Base-by-base conservation (phyloP, 2,113 vertebrate genomes). In the Numida meleagris region DNA sequence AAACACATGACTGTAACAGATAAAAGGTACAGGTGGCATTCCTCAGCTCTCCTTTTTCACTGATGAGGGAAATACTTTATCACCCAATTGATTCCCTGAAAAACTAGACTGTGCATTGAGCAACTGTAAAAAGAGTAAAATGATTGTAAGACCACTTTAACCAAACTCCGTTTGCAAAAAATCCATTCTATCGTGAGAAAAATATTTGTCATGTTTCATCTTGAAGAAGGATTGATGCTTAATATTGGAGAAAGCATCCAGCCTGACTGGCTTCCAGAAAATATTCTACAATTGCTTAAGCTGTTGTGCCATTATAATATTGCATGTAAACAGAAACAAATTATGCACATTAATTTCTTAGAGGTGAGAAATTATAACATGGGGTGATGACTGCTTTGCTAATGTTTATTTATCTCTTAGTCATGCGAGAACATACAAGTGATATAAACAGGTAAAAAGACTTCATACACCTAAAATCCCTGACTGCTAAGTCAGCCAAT, bases 141-240 rank as follows among this genome's bases (percentile, higher is more conserved):
- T 91, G 82, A 91, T 88, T 72, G 95, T 93, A 80, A 91, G 58
- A 82, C 94, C 65, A 10, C 72, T 83, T 86, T 90, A 82, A 85
- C 71, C 20, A 91, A 92, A 86, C 43, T n/a, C 33, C 38, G 82
- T 92, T 95, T 95, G 85, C 87, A 97, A 96, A 96, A 63, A 96
- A 96, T 96, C 92, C 96, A 57, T 97, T 97, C 62, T 88, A 78
- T 40, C 82, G 65, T 0, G 10, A 85, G 75, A 90, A 93, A 93
- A 95, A 73, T 43, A 90, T 67, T 95, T 88, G 67, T 84, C 84
- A 24, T 46, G 72, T 95, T 96, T 95, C 77, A 85, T 88, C 58
- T 74, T 43, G 4, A 2, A 83, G 62, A 66, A 94, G 92, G 90
- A 91, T 48, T 82, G 78, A 79, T 89, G 48, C 51, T 94, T 51